Base-by-base conservation (phyloP, 2,113 vertebrate species). In the Actenoides hombroni region DNA sequence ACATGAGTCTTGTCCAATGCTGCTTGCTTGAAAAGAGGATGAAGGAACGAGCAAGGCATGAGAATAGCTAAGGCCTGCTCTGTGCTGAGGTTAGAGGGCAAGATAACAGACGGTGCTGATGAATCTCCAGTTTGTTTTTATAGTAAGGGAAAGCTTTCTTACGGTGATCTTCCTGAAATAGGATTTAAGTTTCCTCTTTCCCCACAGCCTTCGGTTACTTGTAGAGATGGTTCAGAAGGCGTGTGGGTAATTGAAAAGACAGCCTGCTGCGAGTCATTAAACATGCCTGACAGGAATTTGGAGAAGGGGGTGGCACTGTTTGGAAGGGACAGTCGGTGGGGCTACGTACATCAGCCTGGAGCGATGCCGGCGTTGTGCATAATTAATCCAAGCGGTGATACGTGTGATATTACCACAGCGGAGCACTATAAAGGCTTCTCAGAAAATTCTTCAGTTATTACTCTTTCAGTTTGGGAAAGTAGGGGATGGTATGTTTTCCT, bases 221-320 rank as follows among this genome's bases (percentile, higher is more conserved):
- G 74, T 20, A 46, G 73, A 70, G 29, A 69, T 11, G 37, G 46
- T 83, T 95, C 42, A 39, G 15, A 26, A 83, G 78, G 49, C 68
- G 86, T 11, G 63, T 3, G 6, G 91, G 67, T 86, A 88, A 95
- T 69, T 83, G 89, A 91, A 97, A 94, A 93, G 69, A 74, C 84
- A 94, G 91, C 42, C 69, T 53, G 74, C 77, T 56, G 35, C 3
- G 3, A 83, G 44, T n/a, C 81, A 39, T 44, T 94, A 91, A 82
- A 91, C 75, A 10, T 80, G 57, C 67, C 86, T 80, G 73, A 48
- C 46, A 57, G 78, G 80, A 70, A 46, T 73, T 75, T 28, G 44
- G 48, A 37, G 68, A 9, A 23, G 15, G 14, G 35, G 40, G 14
- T 42, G 37, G 16, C 3, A 13, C 42, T 48, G 8, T 26, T 70